Evolutionary conservation across 2,113 vertebrate genomes (phyloP).

Genomic region (Sphyrna mokarran): DNA sequence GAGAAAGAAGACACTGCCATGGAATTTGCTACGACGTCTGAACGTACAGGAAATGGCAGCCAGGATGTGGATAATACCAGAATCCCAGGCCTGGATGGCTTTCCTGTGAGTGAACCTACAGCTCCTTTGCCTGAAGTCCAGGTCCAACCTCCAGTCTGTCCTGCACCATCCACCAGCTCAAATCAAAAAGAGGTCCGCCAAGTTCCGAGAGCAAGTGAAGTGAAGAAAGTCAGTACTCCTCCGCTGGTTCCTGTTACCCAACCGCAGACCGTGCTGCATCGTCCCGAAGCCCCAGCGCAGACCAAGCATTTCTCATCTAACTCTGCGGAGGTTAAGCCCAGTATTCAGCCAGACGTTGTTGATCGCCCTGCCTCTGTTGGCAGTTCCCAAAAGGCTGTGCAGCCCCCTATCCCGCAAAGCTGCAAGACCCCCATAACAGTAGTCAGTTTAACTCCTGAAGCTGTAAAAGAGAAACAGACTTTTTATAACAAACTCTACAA

Average conservation of each 20-base stretch:
- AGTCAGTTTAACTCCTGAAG: conserved; percentile 61
- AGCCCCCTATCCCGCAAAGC: not conserved
- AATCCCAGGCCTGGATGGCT: conserved; percentile 30
- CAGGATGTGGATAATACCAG: not conserved
- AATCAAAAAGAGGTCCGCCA: conserved; percentile 17
- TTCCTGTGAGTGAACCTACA: not conserved
- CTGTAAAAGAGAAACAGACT: conserved; percentile 77
- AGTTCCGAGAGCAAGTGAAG: not conserved
- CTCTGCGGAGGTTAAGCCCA: not conserved
- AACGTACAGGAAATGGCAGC: not conserved
- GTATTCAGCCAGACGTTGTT: not conserved
- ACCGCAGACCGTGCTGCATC: not conserved
- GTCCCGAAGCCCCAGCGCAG: not conserved
- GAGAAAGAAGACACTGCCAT: not conserved
- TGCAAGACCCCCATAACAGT: not conserved
- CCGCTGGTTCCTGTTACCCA: not conserved
- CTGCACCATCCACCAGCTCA: not conserved
- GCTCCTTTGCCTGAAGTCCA: not conserved
- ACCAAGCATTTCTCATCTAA: not conserved
- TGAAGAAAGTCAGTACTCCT: not conserved
- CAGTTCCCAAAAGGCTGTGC: not conserved
- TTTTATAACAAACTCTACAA: conserved; percentile 97
- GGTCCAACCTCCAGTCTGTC: not conserved
- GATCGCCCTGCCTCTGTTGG: not conserved
- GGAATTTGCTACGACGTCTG: not conserved